Conservation (phyloP, 2,113 vertebrate genomes). For the Cyanoderma ruficeps region DNA sequence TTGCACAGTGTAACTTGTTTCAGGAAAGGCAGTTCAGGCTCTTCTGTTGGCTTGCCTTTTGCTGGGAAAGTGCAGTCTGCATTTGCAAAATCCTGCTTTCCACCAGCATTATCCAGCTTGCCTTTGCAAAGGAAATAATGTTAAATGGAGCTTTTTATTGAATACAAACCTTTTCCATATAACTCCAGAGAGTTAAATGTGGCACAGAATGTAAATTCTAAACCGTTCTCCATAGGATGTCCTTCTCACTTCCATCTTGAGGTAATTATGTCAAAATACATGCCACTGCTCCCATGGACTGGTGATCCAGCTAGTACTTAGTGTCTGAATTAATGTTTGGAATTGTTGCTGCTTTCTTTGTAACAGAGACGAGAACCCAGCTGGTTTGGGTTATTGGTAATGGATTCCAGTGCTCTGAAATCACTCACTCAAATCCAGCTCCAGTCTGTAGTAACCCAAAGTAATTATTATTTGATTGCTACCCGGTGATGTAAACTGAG, state of each 20-base stretch:
- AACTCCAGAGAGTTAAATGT: constrained; percentile 63
- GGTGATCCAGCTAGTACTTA: constrained; percentile 41
- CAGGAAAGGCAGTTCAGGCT: constrained; percentile 42
- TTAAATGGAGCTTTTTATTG: constrained; percentile 74
- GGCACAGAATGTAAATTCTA: constrained; percentile 60
- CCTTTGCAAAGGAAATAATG: constrained; percentile 69
- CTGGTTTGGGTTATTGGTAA: constrained; percentile 65
- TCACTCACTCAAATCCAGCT: constrained; percentile 49
- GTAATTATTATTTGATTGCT: constrained; percentile 63
- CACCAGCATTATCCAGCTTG: constrained; percentile 40
- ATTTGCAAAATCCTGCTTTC: constrained; percentile 61
- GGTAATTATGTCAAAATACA: constrained; percentile 34
- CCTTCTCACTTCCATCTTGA: constrained; percentile 46
- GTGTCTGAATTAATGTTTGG: constrained; percentile 51
- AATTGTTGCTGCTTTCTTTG: constrained; percentile 61
- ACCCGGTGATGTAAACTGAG: constrained; percentile 47
- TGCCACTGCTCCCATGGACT: constrained; percentile 31
- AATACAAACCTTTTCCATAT: constrained; percentile 59
- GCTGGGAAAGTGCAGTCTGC: constrained; percentile 54
- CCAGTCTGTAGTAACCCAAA: constrained; percentile 42
- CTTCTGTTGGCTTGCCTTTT: constrained; percentile 55
- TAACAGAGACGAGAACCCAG: constrained; percentile 51
- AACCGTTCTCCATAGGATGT: constrained; percentile 23
- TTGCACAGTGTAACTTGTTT: constrained; percentile 47
- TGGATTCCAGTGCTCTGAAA: constrained; percentile 65